A percentile compares a stretch with the other conserved stretches of the same genome.
Evolutionary conservation across 1,140 invertebrate genomes (phyloP).

Genomic region (Lordiphosa clarofinis): DNA sequence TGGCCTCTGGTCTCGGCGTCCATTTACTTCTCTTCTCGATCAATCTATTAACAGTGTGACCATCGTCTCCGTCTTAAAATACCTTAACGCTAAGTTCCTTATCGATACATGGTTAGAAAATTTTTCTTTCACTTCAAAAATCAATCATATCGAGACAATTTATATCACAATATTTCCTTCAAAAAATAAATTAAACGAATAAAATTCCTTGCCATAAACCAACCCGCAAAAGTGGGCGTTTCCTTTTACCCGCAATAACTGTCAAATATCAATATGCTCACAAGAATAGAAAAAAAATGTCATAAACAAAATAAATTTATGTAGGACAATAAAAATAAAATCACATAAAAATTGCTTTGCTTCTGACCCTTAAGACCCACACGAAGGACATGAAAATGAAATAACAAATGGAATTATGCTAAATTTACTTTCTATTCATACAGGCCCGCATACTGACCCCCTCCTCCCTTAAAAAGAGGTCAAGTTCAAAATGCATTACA

Average conservation of each 20-base stretch:
- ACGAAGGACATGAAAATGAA: constrained; percentile 40
- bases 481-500: constrained; percentile 49
- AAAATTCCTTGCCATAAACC: constrained; percentile 48
- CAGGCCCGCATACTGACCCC: constrained; percentile 26
- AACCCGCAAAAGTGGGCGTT: constrained; percentile 64
- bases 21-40: no score
- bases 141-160: no score
- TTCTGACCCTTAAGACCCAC: neutral
- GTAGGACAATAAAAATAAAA: constrained; percentile 65
- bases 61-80: no score
- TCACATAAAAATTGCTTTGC: constrained; percentile 53
- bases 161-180: no score
- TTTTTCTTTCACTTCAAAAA: no score
- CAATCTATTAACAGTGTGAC: no score
- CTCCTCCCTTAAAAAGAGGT: constrained; percentile 38
- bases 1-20: no score
- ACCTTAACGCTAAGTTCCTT: no score
- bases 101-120: no score
- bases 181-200: neutral
- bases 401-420: constrained; percentile 17
- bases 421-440: constrained; percentile 15
- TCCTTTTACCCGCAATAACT: constrained; percentile 58
- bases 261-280: constrained; percentile 61
- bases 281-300: constrained; percentile 30
- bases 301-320: constrained; percentile 72